Base-by-base conservation (phyloP, 2,797 vertebrate genomes). In the Yasuhikotakia modesta region DNA sequence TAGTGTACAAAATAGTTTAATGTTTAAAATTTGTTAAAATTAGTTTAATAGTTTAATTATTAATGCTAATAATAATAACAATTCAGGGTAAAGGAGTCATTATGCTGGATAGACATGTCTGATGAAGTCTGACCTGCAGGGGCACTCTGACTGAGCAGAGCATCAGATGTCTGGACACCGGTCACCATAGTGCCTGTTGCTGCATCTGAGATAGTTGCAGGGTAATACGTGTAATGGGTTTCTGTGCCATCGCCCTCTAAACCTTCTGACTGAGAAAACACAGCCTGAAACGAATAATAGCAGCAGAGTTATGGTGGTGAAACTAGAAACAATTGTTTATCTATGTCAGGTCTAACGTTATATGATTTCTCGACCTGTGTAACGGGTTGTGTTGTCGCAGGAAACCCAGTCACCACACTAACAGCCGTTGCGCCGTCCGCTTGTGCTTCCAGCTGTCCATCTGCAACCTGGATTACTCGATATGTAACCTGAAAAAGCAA, bases 181-280 rank as follows among this genome's bases (percentile, higher is more conserved):
- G 95, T 95, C 0, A 97, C 95, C 92, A 94, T 93, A 72, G 93
- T 87, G 43, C 91, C 92, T 0, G 91, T 84, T 22, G 90, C 85
- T 68, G 90, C 89, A 4, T 94, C 93, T 24, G 92, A 90, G 48
- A 94, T 93, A 85, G 95, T 90, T 75, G 95, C 93, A 0, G 96
- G 96, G 85, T 97, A 97, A 75, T 97, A 97, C 92, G 97, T 97
- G 82, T 97, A 98, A 87, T 97, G 96, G 0, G 96, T 95, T 89
- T 97, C 96, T 0, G 94, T 85, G 67, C 85, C 85, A 80, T 91
- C 78, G n/a, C 91, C 91, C 60, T 94, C 93, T 70, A 94, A 76
- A 2, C 86, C 89, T 48, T 94, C 93, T 0, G 92, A 89, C 86
- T 94, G 93, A 1, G 93, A 92, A 83, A 94, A 93, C 73, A 94